Conservation (phyloP, 2,888 invertebrate genomes). For the Metacarcinus magister region DNA sequence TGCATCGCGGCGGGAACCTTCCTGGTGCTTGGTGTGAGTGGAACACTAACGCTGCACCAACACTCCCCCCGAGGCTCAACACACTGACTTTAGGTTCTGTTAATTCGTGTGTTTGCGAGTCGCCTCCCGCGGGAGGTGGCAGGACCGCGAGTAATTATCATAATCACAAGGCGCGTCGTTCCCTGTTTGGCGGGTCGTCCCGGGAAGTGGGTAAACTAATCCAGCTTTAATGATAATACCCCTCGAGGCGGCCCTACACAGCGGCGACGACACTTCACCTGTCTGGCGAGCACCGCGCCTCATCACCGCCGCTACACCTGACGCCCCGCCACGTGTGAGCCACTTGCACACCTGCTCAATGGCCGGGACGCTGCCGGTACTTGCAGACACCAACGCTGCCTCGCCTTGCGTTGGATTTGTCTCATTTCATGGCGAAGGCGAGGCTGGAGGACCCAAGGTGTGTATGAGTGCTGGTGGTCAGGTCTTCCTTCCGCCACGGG, state of each 20-base stretch:
- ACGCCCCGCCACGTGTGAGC: constrained; percentile 44
- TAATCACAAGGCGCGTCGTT: constrained; percentile 23
- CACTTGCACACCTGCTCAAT: constrained; percentile 31
- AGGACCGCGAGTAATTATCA: constrained; percentile 36
- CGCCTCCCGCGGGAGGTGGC: neutral
- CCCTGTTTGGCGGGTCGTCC: neutral
- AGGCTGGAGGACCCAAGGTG: neutral
- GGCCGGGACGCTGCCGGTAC: neutral
- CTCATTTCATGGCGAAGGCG: neutral
- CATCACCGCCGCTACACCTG: constrained; percentile 48
- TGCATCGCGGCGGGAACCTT: neutral
- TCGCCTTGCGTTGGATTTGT: neutral
- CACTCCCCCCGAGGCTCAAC: neutral
- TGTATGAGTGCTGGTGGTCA: neutral
- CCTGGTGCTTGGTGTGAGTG: neutral
- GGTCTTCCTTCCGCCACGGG: neutral
- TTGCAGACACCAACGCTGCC: neutral
- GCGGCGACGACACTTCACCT: constrained; percentile 57
- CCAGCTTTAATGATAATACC: constrained; percentile 63
- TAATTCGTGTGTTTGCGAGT: constrained; percentile 41
- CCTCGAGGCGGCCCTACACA: neutral
- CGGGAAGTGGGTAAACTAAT: constrained; percentile 29
- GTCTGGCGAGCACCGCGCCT: constrained; percentile 52
- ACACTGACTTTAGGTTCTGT: neutral
- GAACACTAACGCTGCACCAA: neutral